These are phyloP conservation scores for Brachymystax lenok DNA, from an alignment of 2,797 vertebrate genomes.

Conservation along the genomic window DNA sequence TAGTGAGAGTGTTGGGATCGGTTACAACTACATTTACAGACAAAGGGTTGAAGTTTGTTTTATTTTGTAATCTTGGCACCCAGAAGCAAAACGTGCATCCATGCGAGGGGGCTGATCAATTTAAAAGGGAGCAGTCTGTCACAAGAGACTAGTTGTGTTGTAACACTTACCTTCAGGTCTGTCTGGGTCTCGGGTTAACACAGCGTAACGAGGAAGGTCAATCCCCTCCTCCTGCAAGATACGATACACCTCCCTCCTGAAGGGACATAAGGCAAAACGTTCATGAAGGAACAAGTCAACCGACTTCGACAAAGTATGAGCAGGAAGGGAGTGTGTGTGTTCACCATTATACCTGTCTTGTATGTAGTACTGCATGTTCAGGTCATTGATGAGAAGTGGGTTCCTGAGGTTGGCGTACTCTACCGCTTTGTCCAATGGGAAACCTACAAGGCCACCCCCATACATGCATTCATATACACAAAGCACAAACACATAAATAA, in stretches of 20 bases:
- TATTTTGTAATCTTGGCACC: no score
- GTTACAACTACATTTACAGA: no score
- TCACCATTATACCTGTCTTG: constrained; percentile 87
- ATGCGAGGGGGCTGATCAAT: not conserved
- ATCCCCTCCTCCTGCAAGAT: constrained; percentile 95
- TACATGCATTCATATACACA: not conserved
- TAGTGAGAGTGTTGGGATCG: no score
- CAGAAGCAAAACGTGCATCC: no score
- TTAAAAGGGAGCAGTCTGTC: not conserved
- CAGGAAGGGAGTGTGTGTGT: not conserved
- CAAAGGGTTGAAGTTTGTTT: no score
- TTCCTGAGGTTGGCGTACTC: constrained; percentile 93
- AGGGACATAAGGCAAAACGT: constrained; percentile 11
- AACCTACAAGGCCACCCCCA: constrained; percentile 75
- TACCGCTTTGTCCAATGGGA: constrained; percentile 96
- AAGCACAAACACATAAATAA: not conserved
- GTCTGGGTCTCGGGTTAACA: constrained; percentile 94
- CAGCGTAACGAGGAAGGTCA: constrained; percentile 93
- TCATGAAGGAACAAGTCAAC: no score
- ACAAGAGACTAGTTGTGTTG: not conserved
- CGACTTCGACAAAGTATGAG: no score
- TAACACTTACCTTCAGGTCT: constrained; percentile 84
- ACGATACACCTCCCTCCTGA: constrained; percentile 95
- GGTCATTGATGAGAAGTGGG: constrained; percentile 94
- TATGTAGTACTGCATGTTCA: constrained; percentile 98